Conservation (phyloP, 2,888 invertebrate genomes). For the Melieria omissa region DNA sequence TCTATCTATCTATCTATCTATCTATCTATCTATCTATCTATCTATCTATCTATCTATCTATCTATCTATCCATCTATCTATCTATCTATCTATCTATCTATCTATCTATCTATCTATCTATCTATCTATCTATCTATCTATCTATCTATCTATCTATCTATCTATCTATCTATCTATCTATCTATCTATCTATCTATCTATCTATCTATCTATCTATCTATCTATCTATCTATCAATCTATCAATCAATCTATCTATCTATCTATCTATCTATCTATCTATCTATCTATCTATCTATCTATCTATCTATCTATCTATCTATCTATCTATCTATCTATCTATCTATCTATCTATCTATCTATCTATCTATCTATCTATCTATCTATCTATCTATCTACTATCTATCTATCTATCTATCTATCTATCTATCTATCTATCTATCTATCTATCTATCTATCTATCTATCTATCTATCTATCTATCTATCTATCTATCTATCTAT, state of each 20-base stretch:
- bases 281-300: constrained; percentile 9
- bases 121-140: not conserved
- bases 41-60: not conserved
- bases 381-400: too few species aligned
- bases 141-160: not conserved
- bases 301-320: constrained; percentile 8
- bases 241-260: constrained; percentile 6
- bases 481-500: constrained; percentile 21
- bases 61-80: too few species aligned
- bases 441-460: constrained; percentile 21
- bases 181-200: not conserved
- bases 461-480: constrained; percentile 21
- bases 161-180: not conserved
- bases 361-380: constrained; percentile 14
- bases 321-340: constrained; percentile 10
- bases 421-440: constrained; percentile 18
- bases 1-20: constrained; percentile 1
- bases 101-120: not conserved
- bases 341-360: constrained; percentile 15
- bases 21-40: constrained; percentile 1
- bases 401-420: constrained; percentile 23
- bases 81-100: not conserved
- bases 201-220: constrained; percentile 8
- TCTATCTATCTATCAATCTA: constrained; percentile 7
- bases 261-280: constrained; percentile 6